Evolutionary conservation across 2,888 invertebrate genomes (phyloP).

Genomic region (Ceriagrion tenellum): DNA sequence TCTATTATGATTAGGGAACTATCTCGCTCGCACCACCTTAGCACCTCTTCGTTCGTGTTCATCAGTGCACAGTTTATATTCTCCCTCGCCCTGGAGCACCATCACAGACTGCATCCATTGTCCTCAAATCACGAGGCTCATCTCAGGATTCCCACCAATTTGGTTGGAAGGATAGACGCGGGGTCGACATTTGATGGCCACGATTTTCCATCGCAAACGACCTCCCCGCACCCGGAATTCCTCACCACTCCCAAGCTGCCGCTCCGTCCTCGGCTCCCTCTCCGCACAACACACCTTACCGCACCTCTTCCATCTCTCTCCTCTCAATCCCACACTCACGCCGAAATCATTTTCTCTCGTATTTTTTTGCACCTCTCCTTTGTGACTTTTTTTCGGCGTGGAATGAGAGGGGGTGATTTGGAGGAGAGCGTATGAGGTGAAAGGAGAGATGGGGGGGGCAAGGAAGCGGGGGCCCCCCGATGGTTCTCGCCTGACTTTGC

Average conservation of each 20-base stretch:
- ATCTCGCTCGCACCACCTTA: no score
- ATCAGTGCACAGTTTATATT: no score
- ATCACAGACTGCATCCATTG: no score
- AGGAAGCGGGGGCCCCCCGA: no score
- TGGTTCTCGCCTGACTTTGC: slow-evolving; percentile 6
- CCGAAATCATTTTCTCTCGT: background rate
- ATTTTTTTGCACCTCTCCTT: background rate
- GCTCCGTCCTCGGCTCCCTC: background rate
- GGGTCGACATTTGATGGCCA: background rate
- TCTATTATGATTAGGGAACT: no score
- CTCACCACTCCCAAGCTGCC: background rate
- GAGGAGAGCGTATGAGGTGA: no score
- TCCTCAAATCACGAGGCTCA: no score
- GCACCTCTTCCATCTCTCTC: background rate
- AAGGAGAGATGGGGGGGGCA: no score
- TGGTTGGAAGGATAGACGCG: background rate
- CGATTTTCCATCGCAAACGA: background rate
- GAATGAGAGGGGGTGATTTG: background rate
- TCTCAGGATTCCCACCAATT: no score
- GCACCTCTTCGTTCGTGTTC: no score
- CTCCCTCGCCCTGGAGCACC: no score
- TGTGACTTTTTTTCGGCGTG: background rate
- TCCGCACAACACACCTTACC: background rate
- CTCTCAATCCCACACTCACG: background rate
- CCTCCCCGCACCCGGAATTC: background rate